Conservation (phyloP, 2,113 vertebrate genomes). For the Nannospalax galili region DNA sequence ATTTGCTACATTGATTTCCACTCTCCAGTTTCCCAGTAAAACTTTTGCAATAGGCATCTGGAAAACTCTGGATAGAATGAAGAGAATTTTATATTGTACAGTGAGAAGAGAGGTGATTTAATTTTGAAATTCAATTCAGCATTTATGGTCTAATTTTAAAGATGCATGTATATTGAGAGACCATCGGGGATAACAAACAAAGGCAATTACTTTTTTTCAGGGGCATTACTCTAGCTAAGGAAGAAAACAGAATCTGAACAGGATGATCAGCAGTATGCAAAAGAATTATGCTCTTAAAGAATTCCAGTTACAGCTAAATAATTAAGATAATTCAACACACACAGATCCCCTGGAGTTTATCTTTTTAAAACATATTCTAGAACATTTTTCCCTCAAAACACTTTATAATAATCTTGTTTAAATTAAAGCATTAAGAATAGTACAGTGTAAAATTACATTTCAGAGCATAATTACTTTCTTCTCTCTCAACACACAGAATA, state of each 20-base stretch:
- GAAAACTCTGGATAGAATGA: neutral
- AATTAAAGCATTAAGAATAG: constrained; percentile 49
- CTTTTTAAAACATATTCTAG: constrained; percentile 37
- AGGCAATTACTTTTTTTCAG: constrained; percentile 56
- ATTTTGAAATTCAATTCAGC: constrained; percentile 61
- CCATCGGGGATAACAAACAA: constrained; percentile 63
- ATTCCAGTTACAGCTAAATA: neutral
- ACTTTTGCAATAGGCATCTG: neutral
- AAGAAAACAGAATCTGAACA: constrained; percentile 7
- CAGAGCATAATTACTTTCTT: constrained; percentile 38
- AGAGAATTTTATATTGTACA: neutral
- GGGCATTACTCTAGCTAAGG: constrained; percentile 36
- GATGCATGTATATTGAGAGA: constrained; percentile 51
- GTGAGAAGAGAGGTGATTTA: constrained; percentile 57
- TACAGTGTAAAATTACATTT: constrained; percentile 6
- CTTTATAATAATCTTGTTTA: constrained; percentile 61
- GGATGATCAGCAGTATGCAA: constrained; percentile 55
- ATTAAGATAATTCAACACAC: constrained; percentile 65
- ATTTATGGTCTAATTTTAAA: constrained; percentile 70
- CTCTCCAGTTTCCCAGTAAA: neutral
- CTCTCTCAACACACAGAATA: neutral
- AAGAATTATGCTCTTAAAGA: constrained; percentile 9
- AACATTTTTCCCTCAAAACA: constrained; percentile 41
- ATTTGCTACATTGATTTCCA: neutral
- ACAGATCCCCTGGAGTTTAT: neutral